Conservation (phyloP, 2,113 vertebrate genomes). For the Buteo buteo region DNA sequence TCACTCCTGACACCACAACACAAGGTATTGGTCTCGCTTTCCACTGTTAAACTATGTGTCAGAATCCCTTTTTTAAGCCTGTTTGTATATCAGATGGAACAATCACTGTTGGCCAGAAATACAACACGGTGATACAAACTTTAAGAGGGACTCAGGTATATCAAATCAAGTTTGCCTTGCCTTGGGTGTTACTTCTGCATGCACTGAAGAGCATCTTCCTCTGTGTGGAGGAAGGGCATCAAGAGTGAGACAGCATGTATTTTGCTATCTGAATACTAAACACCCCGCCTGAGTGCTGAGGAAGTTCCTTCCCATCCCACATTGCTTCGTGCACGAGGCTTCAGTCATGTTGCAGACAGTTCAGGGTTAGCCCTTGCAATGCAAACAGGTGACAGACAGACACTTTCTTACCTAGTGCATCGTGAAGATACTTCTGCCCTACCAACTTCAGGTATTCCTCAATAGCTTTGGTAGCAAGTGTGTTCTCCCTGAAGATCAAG, state of each 20-base stretch:
- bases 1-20: background rate
- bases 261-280: background rate
- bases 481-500: conserved; percentile 98
- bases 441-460: conserved; percentile 97
- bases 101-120: background rate
- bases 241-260: background rate
- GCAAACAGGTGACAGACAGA: background rate
- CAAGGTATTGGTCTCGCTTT: background rate
- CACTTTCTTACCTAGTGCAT: conserved; percentile 86
- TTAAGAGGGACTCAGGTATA: background rate
- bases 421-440: conserved; percentile 94
- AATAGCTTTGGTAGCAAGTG: conserved; percentile 94
- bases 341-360: background rate
- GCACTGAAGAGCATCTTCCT: background rate
- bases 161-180: background rate
- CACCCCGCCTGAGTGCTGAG: background rate
- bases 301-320: background rate
- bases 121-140: background rate
- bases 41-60: background rate
- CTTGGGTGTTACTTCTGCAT: background rate
- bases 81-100: background rate
- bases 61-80: background rate
- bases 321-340: background rate
- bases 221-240: fast-evolving
- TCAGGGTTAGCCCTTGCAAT: background rate